Evolutionary conservation across 2,113 vertebrate genomes (phyloP).

Genomic region (Chrysemys picta): DNA sequence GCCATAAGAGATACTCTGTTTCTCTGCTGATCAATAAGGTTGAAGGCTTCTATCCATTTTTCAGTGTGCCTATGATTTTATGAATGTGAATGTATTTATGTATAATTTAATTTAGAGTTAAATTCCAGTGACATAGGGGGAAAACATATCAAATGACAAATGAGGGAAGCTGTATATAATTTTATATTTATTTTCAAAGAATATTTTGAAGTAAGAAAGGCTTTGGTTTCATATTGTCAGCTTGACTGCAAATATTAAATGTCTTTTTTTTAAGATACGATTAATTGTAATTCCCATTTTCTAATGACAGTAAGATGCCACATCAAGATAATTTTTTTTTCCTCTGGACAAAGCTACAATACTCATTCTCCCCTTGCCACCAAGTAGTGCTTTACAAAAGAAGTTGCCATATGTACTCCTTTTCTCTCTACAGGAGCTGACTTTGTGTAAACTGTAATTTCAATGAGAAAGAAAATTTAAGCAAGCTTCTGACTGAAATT

Average conservation of each 20-base stretch:
- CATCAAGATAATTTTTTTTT: background rate
- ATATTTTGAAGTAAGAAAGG: background rate
- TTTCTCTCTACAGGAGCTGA: background rate
- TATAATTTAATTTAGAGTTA: slow-evolving; percentile 1
- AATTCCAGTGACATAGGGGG: background rate
- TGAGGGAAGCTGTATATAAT: background rate
- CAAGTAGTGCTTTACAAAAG: background rate
- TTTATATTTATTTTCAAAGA: background rate
- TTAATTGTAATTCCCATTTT: background rate
- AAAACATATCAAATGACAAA: background rate
- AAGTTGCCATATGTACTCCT: background rate
- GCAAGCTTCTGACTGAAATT: background rate
- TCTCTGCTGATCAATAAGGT: slow-evolving; percentile 3
- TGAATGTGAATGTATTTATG: background rate
- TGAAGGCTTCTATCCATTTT: background rate
- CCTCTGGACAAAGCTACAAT: background rate
- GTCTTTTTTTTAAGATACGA: background rate
- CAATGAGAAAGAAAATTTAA: background rate
- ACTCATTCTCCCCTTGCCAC: rapidly evolving
- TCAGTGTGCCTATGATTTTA: background rate
- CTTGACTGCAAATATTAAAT: background rate
- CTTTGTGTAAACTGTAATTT: background rate
- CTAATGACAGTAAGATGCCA: background rate
- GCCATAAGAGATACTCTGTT: background rate
- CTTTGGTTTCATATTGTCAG: background rate